phyloP scores from a whole-genome alignment of 2,113 vertebrate species.

The Amphilophus citrinellus region DNA sequence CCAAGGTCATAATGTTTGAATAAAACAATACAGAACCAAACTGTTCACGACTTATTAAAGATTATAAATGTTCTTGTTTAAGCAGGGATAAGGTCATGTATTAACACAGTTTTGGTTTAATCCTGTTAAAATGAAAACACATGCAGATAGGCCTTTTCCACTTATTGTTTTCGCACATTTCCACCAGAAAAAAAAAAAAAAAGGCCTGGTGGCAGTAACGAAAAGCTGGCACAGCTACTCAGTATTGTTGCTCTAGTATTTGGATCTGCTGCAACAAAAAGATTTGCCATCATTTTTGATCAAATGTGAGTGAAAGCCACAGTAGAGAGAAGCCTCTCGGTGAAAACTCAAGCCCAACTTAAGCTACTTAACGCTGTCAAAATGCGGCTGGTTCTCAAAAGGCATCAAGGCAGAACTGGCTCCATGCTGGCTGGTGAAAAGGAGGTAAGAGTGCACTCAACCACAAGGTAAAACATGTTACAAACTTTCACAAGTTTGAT shows the following conservation, averaged over 20 bases:
- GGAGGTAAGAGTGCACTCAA: conserved; percentile 26
- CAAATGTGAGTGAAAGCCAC: not conserved
- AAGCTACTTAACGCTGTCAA: conserved; percentile 21
- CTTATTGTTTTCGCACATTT: not conserved
- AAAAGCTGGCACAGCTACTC: not conserved
- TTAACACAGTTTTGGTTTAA: conserved; percentile 35
- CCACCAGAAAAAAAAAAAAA: not conserved
- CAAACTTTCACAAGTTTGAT: conserved; percentile 45
- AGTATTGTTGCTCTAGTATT: conserved; percentile 1
- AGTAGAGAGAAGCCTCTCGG: not conserved
- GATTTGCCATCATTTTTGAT: conserved; percentile 4
- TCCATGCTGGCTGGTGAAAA: not conserved
- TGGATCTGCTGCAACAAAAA: conserved; percentile 1
- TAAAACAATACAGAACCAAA: not conserved
- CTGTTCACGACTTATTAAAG: not conserved
- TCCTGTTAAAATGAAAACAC: conserved; percentile 38
- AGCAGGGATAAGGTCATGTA: conserved; percentile 26
- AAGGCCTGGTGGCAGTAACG: rapidly evolving
- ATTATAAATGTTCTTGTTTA: conserved; percentile 14
- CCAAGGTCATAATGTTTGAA: not conserved
- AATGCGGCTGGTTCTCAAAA: conserved; percentile 11
- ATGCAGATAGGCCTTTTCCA: conserved; percentile 1
- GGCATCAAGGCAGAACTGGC: conserved; percentile 18
- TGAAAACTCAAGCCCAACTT: conserved; percentile 15
- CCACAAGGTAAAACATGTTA: conserved; percentile 25